Evolutionary conservation across 1,140 invertebrate genomes (phyloP), one percentile per base, ranked within the genome.

Genomic region (Drosophila sproati): DNA sequence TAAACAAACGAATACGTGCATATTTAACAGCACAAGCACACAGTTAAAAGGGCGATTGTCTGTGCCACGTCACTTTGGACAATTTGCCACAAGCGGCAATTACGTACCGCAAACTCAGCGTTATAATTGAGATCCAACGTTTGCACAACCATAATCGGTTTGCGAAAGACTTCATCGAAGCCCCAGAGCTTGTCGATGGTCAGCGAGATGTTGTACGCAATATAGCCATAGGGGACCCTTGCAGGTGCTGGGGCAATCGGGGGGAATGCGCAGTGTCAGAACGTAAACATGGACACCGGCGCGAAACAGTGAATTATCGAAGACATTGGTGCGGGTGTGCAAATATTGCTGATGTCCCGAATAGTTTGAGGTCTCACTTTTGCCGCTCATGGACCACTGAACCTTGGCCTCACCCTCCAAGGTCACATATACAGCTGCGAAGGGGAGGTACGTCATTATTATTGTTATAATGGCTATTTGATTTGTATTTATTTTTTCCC

Each of bases 131-230:
- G 94, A 93, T 97, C 96, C 61, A 96, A 93, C 3, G 95, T 94
- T 74, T 95, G 94, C 28, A 96, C 93, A 6, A 97, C 95, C 31
- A 95, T 96, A 77, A 97, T 96, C 5, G 95, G 94, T 75, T 94
- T 94, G 92, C 96, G 96, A 59, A 94, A 94, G 80, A 96, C 94
- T 77, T 96, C 94, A 93, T 97, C 96, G 80, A 96, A 96, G 52
- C 95, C 95, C 96, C 96, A 96, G 34, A 96, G 96, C 56, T 96
- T 94, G 91, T 96, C 96, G 71, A 97, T 93, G 63, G 88, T 89
- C 60, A 92, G 95, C 82, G 96, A 96, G 7, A 96, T 93, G 67
- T 94, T 95, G 82, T 96, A 96, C 20, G 95, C 93, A 54, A 96
- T 93, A 73, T 94, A 94, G 2, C 96, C 96, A 88, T 95, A 94